These are phyloP conservation scores for Entomobrya proxima DNA, from an alignment of 2,888 invertebrate species.

Conservation along the genomic window DNA sequence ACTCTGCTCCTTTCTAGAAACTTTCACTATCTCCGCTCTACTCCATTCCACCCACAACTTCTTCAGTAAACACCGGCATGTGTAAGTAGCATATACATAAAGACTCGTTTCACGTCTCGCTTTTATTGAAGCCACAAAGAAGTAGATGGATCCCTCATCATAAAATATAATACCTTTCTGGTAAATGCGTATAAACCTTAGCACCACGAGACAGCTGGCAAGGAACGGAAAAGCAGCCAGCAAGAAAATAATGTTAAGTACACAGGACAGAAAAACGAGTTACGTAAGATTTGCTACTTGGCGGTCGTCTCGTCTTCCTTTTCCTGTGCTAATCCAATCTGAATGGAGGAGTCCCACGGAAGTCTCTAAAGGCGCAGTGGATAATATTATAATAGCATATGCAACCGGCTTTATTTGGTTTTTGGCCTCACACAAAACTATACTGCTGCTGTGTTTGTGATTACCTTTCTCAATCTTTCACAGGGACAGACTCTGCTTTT, in stretches of 20 bases:
- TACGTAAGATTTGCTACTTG: conserved; percentile 39
- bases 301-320: conserved; percentile 6
- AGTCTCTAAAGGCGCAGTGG: background rate
- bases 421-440: background rate
- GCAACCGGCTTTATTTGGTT: too few relatives aligned
- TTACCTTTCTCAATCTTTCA: background rate
- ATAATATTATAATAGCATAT: background rate
- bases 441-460: background rate
- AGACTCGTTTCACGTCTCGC: conserved; percentile 22
- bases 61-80: background rate
- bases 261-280: conserved; percentile 23
- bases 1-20: background rate
- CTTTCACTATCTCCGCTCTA: background rate
- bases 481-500: background rate
- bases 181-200: background rate
- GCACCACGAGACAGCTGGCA: background rate
- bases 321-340: conserved; percentile 19
- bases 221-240: background rate
- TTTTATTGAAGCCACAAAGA: conserved; percentile 53
- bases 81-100: background rate
- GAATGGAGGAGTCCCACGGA: conserved; percentile 5
- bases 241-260: conserved; percentile 21
- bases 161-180: conserved; percentile 30
- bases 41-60: conserved; percentile 12
- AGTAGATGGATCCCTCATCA: conserved; percentile 21